These are phyloP conservation scores for Procavia capensis DNA, from an alignment of 2,113 vertebrate genomes.

Conservation along the genomic window DNA sequence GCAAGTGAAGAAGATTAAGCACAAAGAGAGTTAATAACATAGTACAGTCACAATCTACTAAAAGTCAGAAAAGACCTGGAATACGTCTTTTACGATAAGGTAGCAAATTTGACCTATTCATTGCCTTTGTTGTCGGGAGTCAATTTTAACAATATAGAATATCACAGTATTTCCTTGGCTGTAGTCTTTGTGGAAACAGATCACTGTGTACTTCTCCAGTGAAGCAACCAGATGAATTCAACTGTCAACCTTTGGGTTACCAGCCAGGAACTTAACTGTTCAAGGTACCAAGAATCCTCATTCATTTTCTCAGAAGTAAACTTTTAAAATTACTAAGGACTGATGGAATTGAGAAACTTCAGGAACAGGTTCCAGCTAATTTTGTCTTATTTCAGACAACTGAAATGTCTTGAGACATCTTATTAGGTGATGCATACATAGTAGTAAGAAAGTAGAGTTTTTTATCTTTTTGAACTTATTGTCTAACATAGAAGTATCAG, in stretches of 20 bases:
- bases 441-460: accelerated
- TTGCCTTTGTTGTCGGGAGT: not conserved
- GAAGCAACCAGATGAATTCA: not conserved
- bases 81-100: not conserved
- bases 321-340: not conserved
- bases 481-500: not conserved
- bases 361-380: not conserved
- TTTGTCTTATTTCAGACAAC: not conserved
- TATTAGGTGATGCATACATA: not conserved
- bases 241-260: not conserved
- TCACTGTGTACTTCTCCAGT: not conserved
- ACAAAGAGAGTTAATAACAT: not conserved
- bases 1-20: not conserved
- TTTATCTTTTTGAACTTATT: not conserved
- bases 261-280: not conserved
- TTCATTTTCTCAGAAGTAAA: not conserved
- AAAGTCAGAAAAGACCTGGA: not conserved
- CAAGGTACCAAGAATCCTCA: not conserved
- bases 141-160: not conserved
- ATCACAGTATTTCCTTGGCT: not conserved
- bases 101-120: not conserved
- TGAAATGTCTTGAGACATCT: not conserved
- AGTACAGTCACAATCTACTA: not conserved
- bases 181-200: not conserved
- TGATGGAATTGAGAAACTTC: not conserved